Percentiles rank a stretch among this genome's conserved stretches.
Evolutionary conservation across 2,113 vertebrate genomes (phyloP).

Genomic region (Tichodroma muraria): DNA sequence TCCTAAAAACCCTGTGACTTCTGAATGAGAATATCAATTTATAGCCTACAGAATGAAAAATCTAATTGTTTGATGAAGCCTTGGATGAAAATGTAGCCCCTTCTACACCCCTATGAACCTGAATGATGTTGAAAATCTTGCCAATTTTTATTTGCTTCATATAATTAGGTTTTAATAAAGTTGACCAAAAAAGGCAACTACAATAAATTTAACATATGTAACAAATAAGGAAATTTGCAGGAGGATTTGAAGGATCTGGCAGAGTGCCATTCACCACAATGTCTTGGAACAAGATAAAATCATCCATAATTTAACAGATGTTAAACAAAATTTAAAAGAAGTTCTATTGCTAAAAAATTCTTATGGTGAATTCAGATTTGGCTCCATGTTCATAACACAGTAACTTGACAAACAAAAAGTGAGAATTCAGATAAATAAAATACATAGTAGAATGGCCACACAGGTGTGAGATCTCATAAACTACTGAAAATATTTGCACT

Average conservation of each 20-base stretch:
- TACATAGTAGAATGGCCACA: slow-evolving; percentile 46
- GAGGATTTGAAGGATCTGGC: slow-evolving; percentile 49
- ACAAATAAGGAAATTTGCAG: slow-evolving; percentile 56
- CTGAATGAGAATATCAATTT: neutral
- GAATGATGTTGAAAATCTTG: neutral
- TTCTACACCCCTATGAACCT: neutral
- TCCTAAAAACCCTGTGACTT: neutral
- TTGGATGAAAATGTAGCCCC: neutral
- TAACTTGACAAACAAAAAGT: slow-evolving; percentile 58
- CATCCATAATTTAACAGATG: slow-evolving; percentile 71
- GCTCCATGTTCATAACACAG: slow-evolving; percentile 24
- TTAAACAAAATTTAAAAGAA: slow-evolving; percentile 46
- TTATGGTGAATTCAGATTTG: slow-evolving; percentile 57
- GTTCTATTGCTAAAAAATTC: slow-evolving; percentile 50
- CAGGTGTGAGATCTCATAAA: slow-evolving; percentile 38
- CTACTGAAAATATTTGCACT: slow-evolving; percentile 30
- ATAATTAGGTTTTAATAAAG: neutral
- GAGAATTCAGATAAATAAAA: slow-evolving; percentile 42
- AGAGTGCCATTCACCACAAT: slow-evolving; percentile 60
- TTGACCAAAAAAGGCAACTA: slow-evolving; percentile 13
- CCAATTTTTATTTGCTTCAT: neutral
- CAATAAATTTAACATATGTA: slow-evolving; percentile 48
- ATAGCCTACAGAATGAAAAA: neutral
- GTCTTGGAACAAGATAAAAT: slow-evolving; percentile 71
- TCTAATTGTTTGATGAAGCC: neutral